Conservation (phyloP, 2,797 vertebrate genomes). For the Aphelocoma californica region DNA sequence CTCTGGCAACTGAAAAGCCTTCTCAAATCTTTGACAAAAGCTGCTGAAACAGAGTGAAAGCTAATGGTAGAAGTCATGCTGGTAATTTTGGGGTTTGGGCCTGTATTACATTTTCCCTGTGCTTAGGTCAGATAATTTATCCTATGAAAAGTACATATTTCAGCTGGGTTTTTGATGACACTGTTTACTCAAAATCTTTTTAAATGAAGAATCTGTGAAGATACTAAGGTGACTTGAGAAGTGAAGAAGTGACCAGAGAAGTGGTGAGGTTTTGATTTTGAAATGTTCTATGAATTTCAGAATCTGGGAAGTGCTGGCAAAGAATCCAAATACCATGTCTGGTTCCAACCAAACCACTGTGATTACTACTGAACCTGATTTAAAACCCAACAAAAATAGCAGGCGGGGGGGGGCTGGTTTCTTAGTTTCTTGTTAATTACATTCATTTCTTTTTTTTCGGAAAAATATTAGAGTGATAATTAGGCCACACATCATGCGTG, state of each 20-base stretch:
- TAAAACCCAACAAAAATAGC: neutral
- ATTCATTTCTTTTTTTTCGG: neutral
- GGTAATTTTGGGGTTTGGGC: neutral
- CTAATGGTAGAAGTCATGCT: neutral
- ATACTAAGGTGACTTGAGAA: neutral
- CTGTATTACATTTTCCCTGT: neutral
- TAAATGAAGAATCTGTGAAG: neutral
- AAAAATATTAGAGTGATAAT: conserved; percentile 48
- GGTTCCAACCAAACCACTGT: neutral
- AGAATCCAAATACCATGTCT: neutral
- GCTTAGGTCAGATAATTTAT: neutral
- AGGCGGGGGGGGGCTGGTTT: neutral
- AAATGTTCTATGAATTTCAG: neutral
- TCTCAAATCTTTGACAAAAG: conserved; percentile 3
- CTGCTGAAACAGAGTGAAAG: conserved; percentile 16
- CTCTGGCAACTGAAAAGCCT: conserved; percentile 17
- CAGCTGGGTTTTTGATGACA: neutral
- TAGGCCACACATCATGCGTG: conserved; percentile 34
- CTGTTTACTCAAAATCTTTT: neutral
- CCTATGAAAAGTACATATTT: neutral
- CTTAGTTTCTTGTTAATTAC: conserved; percentile 39
- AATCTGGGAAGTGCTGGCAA: neutral
- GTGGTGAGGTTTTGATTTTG: neutral
- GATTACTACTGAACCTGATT: conserved; percentile 21
- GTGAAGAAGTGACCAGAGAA: neutral